Base-by-base conservation (phyloP, 2,113 vertebrate genomes). In the Zosterops borbonicus region DNA sequence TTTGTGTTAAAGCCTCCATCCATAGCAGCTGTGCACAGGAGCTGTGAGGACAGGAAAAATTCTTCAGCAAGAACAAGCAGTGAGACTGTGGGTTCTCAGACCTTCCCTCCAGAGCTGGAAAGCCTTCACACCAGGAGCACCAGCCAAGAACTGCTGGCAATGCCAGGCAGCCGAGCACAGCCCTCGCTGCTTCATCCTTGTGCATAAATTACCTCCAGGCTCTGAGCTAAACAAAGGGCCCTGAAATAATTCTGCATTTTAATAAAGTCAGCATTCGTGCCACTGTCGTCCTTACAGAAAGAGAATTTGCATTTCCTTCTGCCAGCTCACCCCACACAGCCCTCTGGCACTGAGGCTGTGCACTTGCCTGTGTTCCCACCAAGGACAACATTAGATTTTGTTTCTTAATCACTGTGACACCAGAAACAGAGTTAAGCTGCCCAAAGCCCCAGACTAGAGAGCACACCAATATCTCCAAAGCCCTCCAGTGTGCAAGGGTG, bases 161-260 rank as follows among this genome's bases (percentile, higher is more conserved):
- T 1, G 3, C 88, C 83, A 63, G 67, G 78, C 63, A 84, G 81
- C 90, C 39, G 20, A 95, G 93, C 91, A 62, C 83, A 94, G 92
- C 82, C 91, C 79, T 95, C 9, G 0, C 81, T 31, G 53, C 75
- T 94, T 90, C 89, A 79, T 91, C 67, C 12, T 58, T 83, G 58
- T 14, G 83, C 91, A 97, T 96, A 96, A 97, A 97, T 97, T 96
- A 95, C 92, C 95, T 97, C 77, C 44, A 27, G 94, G 94, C 96
- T 87, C 75, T 19, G 58, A 91, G 85, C 92, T 94, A 94, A 97
- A 97, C 94, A 95, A 97, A 96, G 85, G 79, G 84, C 83, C 71
- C 77, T 76, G 88, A 94, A 96, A 92, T 91, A 86, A 95, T 91
- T 94, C 63, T 96, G 91, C 88, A 90, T 97, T 96, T 97, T 95